These are phyloP conservation scores for Sprattus sprattus DNA, from an alignment of 2,113 vertebrate species.

Conservation along the genomic window DNA sequence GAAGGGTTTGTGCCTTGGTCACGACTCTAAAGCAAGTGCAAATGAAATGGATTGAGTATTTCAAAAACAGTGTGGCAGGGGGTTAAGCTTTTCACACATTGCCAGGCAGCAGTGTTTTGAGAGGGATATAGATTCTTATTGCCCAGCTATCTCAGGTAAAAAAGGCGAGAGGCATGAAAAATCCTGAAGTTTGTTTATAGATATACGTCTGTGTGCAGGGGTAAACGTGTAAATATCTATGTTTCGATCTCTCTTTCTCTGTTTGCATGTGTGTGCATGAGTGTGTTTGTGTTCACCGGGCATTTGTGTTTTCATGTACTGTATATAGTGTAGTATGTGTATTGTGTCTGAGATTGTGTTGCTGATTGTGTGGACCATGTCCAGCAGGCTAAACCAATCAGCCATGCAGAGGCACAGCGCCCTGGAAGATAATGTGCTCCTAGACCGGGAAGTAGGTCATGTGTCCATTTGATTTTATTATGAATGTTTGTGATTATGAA, in stretches of 20 bases:
- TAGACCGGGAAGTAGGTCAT: constrained; percentile 27
- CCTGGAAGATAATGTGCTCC: constrained; percentile 27
- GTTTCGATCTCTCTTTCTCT: too few relatives aligned
- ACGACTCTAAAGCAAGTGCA: background rate
- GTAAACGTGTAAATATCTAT: background rate
- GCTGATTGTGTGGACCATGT: constrained; percentile 12
- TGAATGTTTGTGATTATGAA: constrained; percentile 42
- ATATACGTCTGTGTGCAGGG: background rate
- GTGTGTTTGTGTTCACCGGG: background rate
- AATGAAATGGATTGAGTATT: background rate
- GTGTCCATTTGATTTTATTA: constrained; percentile 44
- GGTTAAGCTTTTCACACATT: background rate
- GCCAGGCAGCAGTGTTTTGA: background rate
- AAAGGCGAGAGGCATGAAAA: background rate
- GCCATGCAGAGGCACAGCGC: constrained; percentile 14
- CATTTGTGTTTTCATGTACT: background rate
- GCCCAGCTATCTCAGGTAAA: background rate
- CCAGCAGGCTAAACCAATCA: constrained; percentile 36
- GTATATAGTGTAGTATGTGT: background rate
- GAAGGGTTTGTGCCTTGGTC: background rate
- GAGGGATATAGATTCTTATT: background rate
- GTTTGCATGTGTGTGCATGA: background rate
- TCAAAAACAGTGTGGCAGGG: background rate
- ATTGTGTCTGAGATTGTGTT: constrained; percentile 26
- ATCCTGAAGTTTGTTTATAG: background rate